Conservation (phyloP, 1,140 invertebrate species). For the Heterodera schachtii region DNA sequence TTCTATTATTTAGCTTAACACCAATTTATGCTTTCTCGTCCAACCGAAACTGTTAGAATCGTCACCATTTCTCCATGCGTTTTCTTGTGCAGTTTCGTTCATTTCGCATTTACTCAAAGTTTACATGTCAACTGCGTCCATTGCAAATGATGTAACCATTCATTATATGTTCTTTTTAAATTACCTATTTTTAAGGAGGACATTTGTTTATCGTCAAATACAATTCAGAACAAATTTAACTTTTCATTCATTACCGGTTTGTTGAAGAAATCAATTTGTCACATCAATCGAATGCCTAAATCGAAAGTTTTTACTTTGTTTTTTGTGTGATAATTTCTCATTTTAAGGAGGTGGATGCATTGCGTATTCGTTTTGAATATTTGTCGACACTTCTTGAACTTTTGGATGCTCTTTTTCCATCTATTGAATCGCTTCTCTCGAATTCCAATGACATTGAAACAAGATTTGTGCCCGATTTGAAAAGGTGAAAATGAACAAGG, state of each 20-base stretch:
- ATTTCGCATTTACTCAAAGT: conserved; percentile 15
- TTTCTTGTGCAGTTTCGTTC: conserved; percentile 1
- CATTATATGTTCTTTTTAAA: background rate
- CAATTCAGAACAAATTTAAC: background rate
- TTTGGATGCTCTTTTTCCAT: conserved; percentile 15
- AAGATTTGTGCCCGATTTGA: conserved; percentile 26
- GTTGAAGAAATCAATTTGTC: background rate
- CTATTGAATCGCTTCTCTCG: background rate
- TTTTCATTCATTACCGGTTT: background rate
- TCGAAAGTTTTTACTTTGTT: background rate
- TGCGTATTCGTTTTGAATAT: conserved; percentile 15
- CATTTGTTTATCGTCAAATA: conserved; percentile 1
- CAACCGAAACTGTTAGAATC: conserved; percentile 36
- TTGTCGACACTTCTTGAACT: conserved; percentile 21
- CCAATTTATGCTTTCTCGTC: conserved; percentile 36
- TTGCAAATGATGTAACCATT: conserved; percentile 22
- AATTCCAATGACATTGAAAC: conserved; percentile 6
- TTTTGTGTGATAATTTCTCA: background rate
- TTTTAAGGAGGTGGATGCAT: background rate
- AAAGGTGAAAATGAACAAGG: background rate
- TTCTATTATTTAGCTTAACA: conserved; percentile 35
- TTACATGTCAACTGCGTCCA: conserved; percentile 15
- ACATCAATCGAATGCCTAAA: background rate
- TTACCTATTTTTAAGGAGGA: background rate
- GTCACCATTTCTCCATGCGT: conserved; percentile 9